These are phyloP conservation scores for Grus americana DNA, from an alignment of 2,113 vertebrate genomes.

Conservation along the genomic window DNA sequence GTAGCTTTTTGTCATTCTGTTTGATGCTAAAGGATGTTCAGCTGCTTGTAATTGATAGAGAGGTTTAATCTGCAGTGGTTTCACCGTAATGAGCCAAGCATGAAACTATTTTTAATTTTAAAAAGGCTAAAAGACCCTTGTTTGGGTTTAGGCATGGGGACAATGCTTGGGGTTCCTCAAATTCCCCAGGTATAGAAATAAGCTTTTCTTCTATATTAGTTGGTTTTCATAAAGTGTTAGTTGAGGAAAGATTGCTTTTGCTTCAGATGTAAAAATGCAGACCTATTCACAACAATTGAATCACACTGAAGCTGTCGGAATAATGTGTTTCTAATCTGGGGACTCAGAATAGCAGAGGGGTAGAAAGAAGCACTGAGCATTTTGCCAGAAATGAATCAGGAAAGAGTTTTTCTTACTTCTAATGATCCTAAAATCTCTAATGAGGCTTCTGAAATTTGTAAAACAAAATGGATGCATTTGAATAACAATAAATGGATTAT, in stretches of 20 bases:
- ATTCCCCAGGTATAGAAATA: not conserved
- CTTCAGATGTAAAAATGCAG: slow-evolving; percentile 37
- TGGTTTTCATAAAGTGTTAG: not conserved
- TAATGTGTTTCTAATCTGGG: not conserved
- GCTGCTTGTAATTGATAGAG: slow-evolving; percentile 63
- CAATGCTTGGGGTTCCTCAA: slow-evolving; percentile 6
- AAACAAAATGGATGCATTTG: slow-evolving; percentile 6
- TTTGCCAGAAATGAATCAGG: slow-evolving; percentile 1
- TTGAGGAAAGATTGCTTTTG: slow-evolving; percentile 19
- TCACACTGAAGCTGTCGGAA: not conserved
- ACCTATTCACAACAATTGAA: not conserved
- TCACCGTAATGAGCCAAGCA: slow-evolving; percentile 49
- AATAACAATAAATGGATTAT: not conserved
- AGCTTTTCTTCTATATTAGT: slow-evolving; percentile 1
- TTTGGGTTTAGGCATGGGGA: not conserved
- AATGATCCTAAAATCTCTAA: not conserved
- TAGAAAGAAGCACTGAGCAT: not conserved
- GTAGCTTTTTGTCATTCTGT: slow-evolving; percentile 70
- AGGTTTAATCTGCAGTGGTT: slow-evolving; percentile 63
- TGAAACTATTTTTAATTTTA: slow-evolving; percentile 43
- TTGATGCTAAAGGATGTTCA: slow-evolving; percentile 69
- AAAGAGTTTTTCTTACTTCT: not conserved
- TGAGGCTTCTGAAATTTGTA: not conserved
- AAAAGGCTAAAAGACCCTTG: not conserved
- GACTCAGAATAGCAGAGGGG: not conserved